Conservation (phyloP, 2,113 vertebrate species). For the Synodontis membranacea region DNA sequence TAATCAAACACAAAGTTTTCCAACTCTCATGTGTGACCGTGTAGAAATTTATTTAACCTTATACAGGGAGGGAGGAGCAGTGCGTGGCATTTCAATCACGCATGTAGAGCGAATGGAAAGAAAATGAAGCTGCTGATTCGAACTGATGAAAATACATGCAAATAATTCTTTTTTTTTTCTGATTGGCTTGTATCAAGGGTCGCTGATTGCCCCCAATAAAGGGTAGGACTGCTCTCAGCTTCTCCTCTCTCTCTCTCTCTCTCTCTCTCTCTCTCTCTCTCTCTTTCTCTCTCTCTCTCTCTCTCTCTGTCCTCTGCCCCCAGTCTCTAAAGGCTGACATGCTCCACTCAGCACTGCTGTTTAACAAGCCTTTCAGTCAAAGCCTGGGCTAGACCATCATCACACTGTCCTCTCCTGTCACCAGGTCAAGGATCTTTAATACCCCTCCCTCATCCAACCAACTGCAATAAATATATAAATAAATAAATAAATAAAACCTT, state of each 20-base stretch:
- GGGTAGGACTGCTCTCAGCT: constrained; percentile 25
- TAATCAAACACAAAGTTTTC: constrained; percentile 41
- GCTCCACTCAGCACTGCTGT: constrained; percentile 19
- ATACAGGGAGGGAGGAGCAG: constrained; percentile 1
- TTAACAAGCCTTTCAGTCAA: constrained; percentile 47
- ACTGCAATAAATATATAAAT: neutral
- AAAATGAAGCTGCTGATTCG: constrained; percentile 54
- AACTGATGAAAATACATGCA: constrained; percentile 54
- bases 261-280: neutral
- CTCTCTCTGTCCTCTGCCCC: neutral
- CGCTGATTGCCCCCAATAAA: constrained; percentile 46
- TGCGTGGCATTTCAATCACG: constrained; percentile 45
- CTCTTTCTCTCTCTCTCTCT: neutral
- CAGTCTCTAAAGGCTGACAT: constrained; percentile 25
- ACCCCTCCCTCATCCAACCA: constrained; percentile 28
- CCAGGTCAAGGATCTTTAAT: constrained; percentile 44
- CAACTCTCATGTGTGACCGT: constrained; percentile 33
- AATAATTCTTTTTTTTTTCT: constrained; percentile 46
- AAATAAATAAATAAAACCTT: no score
- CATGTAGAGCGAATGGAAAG: constrained; percentile 46
- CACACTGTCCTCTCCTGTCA: constrained; percentile 12
- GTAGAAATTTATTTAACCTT: constrained; percentile 46
- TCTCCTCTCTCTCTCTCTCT: neutral
- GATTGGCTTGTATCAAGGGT: constrained; percentile 54
- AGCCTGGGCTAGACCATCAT: constrained; percentile 28